These are phyloP conservation scores for Mylabris sibirica DNA, from an alignment of 2,888 invertebrate species.

Conservation along the genomic window DNA sequence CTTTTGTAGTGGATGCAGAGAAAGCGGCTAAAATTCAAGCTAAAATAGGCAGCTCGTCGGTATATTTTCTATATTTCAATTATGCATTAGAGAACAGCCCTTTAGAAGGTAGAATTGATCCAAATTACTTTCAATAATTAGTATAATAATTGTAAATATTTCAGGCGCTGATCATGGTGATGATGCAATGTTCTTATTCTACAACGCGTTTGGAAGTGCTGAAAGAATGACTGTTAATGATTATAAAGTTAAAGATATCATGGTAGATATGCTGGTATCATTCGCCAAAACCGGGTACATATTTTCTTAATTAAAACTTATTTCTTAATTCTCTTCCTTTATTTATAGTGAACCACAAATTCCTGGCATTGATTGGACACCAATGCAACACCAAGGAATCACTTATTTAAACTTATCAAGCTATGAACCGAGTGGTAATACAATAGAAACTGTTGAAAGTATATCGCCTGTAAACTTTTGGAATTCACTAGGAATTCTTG, in stretches of 20 bases:
- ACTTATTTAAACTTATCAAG: no score
- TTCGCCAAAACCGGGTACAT: constrained; percentile 10
- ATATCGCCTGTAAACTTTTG: no score
- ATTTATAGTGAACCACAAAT: no score
- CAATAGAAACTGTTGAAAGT: no score
- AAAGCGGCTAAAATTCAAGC: constrained; percentile 19
- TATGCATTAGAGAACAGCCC: constrained; percentile 17
- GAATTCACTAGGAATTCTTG: no score
- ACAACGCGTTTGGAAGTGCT: not conserved
- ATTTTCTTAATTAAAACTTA: not conserved
- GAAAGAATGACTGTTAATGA: not conserved
- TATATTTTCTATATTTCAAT: constrained; percentile 15
- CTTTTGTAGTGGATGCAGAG: constrained; percentile 8
- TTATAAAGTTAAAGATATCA: not conserved
- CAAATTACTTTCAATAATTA: not conserved
- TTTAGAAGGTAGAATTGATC: not conserved
- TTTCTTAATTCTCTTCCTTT: no score
- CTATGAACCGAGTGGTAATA: no score
- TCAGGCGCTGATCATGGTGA: no score
- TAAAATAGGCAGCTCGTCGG: constrained; percentile 9
- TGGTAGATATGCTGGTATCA: constrained; percentile 10
- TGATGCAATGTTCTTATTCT: not conserved
- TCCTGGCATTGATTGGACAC: no score
- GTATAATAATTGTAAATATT: no score
- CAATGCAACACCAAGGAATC: no score